phyloP scores from a whole-genome alignment of 2,113 vertebrate genomes.

The Alosa alosa region DNA sequence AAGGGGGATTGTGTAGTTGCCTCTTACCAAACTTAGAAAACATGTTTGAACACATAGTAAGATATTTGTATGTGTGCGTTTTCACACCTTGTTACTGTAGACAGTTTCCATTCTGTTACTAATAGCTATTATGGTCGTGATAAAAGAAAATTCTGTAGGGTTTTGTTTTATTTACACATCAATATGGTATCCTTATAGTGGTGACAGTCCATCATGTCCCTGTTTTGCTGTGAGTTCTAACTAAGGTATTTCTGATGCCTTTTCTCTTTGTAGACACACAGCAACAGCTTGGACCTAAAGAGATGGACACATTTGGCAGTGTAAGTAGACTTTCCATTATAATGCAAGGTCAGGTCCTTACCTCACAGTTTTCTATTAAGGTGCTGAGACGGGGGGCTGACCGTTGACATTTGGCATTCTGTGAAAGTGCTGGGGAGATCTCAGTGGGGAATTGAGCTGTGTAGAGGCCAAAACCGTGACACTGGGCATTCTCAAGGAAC shows the following conservation, averaged over 20 bases:
- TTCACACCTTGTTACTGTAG: not conserved
- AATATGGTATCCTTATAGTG: not conserved
- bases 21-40: no score
- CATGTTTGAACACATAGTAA: not conserved
- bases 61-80: not conserved
- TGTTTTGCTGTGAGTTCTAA: constrained; percentile 19
- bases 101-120: not conserved
- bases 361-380: constrained; percentile 66
- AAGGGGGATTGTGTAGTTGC: no score
- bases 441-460: constrained; percentile 79
- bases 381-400: constrained; percentile 67
- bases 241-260: constrained; percentile 34
- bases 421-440: constrained; percentile 69
- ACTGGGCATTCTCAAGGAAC: constrained; percentile 74
- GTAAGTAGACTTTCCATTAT: constrained; percentile 57
- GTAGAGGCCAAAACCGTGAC: constrained; percentile 67
- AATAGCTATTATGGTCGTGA: not conserved
- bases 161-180: not conserved
- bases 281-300: constrained; percentile 49
- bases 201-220: constrained; percentile 21
- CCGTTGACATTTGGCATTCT: constrained; percentile 75
- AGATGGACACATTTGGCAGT: constrained; percentile 63
- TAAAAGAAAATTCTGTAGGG: not conserved
- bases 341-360: constrained; percentile 55
- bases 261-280: not conserved